Conservation (phyloP, 2,888 invertebrate species). For the Automeris io region DNA sequence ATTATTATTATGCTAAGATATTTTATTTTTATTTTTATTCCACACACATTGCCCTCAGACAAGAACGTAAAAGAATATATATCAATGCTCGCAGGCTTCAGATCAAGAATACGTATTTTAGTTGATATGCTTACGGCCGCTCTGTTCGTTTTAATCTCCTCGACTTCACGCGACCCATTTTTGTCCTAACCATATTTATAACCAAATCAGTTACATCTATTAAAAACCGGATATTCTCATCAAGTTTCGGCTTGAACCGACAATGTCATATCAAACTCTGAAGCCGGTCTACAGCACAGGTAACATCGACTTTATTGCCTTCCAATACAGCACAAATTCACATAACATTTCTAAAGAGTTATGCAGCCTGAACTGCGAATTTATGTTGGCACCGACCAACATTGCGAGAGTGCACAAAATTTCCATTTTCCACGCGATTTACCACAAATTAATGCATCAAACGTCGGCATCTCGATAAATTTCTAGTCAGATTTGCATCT, state of each 20-base stretch:
- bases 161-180: too few species aligned
- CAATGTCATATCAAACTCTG: background rate
- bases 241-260: slow-evolving; percentile 21
- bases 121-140: too few species aligned
- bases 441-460: slow-evolving; percentile 70
- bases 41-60: too few species aligned
- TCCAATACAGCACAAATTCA: slow-evolving; percentile 18
- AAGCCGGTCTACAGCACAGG: background rate
- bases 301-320: slow-evolving; percentile 17
- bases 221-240: slow-evolving; percentile 53
- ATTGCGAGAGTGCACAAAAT: slow-evolving; percentile 71
- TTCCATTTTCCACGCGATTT: slow-evolving; percentile 75
- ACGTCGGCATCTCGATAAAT: slow-evolving; percentile 64
- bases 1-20: too few species aligned
- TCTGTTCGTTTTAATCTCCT: too few species aligned
- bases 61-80: too few species aligned
- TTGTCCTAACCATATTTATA: background rate
- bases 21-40: too few species aligned
- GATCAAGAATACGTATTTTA: too few species aligned
- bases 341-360: slow-evolving; percentile 5
- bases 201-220: slow-evolving; percentile 9
- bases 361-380: slow-evolving; percentile 20
- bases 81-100: too few species aligned
- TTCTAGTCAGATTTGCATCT: slow-evolving; percentile 67
- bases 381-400: slow-evolving; percentile 36